Conservation (phyloP, 2,797 vertebrate species). For the Pseudocheirus occidentalis region DNA sequence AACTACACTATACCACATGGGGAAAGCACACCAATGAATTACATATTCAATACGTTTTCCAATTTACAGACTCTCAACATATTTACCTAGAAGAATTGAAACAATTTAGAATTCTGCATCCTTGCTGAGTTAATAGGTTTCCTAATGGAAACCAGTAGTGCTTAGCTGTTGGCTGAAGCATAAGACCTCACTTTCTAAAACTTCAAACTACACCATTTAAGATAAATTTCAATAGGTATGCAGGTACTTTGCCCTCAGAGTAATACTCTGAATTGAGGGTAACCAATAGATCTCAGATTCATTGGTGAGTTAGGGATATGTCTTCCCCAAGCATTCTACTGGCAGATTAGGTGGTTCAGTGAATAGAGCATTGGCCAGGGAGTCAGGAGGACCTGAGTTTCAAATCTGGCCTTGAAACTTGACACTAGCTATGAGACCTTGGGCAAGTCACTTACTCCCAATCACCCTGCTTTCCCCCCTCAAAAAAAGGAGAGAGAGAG, state of each 20-base stretch:
- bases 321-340: too few species aligned
- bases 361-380: too few species aligned
- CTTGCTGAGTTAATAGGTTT: neutral
- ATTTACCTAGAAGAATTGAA: neutral
- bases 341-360: too few species aligned
- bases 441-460: too few species aligned
- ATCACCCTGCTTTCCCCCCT: too few species aligned
- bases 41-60: neutral
- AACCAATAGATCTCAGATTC: neutral
- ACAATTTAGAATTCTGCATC: neutral
- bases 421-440: too few species aligned
- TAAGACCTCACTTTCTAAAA: neutral
- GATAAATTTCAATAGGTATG: neutral
- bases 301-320: too few species aligned
- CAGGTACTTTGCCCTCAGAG: neutral
- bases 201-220: neutral
- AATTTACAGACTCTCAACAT: neutral
- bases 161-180: neutral
- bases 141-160: neutral
- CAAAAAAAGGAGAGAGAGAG: too few species aligned
- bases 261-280: neutral
- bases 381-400: too few species aligned
- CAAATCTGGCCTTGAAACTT: too few species aligned
- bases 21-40: neutral
- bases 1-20: neutral